Base-by-base conservation (phyloP, 1,140 invertebrate species). In the Drosophila yakuba region DNA sequence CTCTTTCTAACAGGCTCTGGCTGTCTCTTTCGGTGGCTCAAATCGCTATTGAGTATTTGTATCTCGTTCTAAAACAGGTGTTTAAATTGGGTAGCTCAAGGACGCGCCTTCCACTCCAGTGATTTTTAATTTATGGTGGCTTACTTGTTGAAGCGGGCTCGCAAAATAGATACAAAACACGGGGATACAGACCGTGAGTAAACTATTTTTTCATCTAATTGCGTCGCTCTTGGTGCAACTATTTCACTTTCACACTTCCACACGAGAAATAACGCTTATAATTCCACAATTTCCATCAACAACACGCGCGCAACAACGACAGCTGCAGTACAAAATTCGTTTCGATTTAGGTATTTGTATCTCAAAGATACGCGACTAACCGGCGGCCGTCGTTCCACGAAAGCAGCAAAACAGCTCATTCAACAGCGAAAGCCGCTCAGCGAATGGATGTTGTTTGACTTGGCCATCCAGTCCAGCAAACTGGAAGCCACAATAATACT, bases 401-500 rank as follows among this genome's bases (percentile, higher is more conserved):
- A 36, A 66, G 32, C 48, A 51, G 25, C 48, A 15, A 50, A 39
- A 20, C 81, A 77, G 69, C 68, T 72, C 83, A 74, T 88, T 78
- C 83, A 75, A 88, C 83, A 89, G 80, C 76, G 83, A 86, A 88
- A 86, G 83, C 83, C 83, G 83, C 78, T 82, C 83, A 79, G 63
- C 80, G 80, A 89, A 88, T 89, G 67, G 55, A 45, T 60, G 45
- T 66, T 68, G 64, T 52, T 66, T 66, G 63, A 51, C 47, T 66
- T 59, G 57, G 57, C 67, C 55, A 62, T 64, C 36, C 72, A 60
- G 54, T 57, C 43, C 72, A 60, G 54, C 60, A 47, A 61, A 55
- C 52, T 64, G 64, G 47, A 75, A 62, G 61, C 66, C 39, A 57
- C 74, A 78, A 78, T 51, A 78, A 72, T 28, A 71, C 54, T 77